Evolutionary conservation across 2,888 invertebrate species (phyloP), one percentile per base, ranked within the genome.

Genomic region (Carcina quercana): DNA sequence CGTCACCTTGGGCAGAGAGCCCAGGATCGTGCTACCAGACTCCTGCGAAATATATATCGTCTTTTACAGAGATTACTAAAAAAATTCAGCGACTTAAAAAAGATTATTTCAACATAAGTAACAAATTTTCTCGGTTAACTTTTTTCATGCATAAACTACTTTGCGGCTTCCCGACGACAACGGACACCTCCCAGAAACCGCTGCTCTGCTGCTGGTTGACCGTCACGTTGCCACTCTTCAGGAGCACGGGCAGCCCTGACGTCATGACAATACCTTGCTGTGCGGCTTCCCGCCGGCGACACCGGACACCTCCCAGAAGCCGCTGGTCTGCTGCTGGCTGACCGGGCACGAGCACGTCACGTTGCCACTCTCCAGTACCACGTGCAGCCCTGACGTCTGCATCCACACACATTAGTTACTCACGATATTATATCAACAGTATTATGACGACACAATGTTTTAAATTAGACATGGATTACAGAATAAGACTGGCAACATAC

Each of bases 231-330:
- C 56, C 47, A 15, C 68, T 75, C 37, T 84, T 79, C 44, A 85
- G 38, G 21, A 74, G 67, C 25, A 84, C 79, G 34, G 73, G 71
- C 1, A 83, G 50, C 1, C 83, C 83, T 30, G 83, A 83, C 1
- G 65, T n/a, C n/a, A n/a, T n/a, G n/a, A 14, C 14, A 3, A 15
- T 22, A 80, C 82, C 72, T 74, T 78, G 29, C 73, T 74, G 1
- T 63, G 54, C 21, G 72, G 74, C 40, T 72, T 78, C 0, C 83
- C 84, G 0, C 82, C 74, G 2, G 72, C 45, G 0, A 78, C 45
- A 0, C 79, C 84, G 0, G 79, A 78, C 4, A 82, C 74, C 38
- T 83, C 76, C 84, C 84, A 85, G 22, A 78, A 41, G 17, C 79
- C 76, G 38, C 73, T 76, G 51, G 62, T 75, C 41, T 80, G 67